Percentiles rank a stretch among this genome's conserved stretches.
Conservation (phyloP, 2,113 vertebrate genomes). For the Pseudorasbora parva region DNA sequence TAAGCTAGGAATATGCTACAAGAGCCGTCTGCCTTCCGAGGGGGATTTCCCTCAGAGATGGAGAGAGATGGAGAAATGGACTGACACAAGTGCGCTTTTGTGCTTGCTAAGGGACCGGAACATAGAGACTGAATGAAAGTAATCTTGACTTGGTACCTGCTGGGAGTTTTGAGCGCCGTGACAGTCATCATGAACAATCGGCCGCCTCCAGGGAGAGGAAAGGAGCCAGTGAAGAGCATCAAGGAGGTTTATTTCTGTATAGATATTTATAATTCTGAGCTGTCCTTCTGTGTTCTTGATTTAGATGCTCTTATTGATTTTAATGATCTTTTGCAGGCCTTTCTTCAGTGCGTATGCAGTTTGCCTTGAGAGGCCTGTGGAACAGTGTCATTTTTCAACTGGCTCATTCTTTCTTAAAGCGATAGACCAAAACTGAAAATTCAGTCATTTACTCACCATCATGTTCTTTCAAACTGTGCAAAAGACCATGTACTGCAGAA, state of each 20-base stretch:
- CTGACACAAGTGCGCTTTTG: neutral
- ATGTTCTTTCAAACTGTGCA: neutral
- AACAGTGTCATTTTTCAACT: neutral
- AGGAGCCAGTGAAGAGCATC: neutral
- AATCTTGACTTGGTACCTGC: neutral
- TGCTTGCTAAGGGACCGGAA: neutral
- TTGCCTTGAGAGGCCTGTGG: neutral
- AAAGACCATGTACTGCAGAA: neutral
- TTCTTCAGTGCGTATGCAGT: neutral
- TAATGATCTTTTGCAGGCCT: neutral
- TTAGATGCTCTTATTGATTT: constrained; percentile 29
- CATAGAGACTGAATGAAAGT: neutral
- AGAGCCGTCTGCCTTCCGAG: constrained; percentile 39
- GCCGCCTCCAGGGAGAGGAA: neutral
- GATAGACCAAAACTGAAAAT: neutral
- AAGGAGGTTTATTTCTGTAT: constrained; percentile 9
- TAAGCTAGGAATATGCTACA: constrained; percentile 62
- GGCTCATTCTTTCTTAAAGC: neutral
- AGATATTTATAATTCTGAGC: constrained; percentile 35
- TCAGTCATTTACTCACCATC: neutral
- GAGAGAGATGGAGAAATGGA: neutral
- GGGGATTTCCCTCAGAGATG: constrained; percentile 61
- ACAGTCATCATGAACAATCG: neutral
- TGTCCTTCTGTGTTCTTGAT: constrained; percentile 10
- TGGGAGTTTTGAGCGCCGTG: neutral